These are phyloP conservation scores for Apodemus agrarius DNA, from an alignment of 2,797 vertebrate genomes.

Conservation along the genomic window DNA sequence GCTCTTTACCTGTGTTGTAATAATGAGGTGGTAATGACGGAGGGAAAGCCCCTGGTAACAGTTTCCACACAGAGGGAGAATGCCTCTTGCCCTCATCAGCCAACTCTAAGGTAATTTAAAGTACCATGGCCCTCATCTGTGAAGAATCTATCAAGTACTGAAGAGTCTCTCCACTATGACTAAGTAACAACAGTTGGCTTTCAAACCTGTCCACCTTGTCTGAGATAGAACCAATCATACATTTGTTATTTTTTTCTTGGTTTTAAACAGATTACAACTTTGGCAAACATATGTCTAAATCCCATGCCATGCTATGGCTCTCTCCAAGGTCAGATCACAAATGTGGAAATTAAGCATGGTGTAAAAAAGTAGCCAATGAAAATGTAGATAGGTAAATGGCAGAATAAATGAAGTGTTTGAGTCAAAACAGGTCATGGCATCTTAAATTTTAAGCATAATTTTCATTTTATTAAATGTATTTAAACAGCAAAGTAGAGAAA, in stretches of 20 bases:
- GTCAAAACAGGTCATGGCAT: not conserved
- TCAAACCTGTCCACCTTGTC: not conserved
- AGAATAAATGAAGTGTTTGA: not conserved
- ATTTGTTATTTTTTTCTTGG: not conserved
- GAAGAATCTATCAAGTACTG: not conserved
- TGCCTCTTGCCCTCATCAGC: not conserved
- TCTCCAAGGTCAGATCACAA: not conserved
- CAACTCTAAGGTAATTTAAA: not conserved
- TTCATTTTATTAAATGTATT: not conserved
- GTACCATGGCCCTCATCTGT: not conserved
- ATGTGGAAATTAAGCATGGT: not conserved
- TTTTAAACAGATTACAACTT: not conserved
- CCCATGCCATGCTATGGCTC: not conserved
- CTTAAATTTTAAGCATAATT: not conserved
- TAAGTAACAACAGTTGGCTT: not conserved
- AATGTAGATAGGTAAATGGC: not conserved
- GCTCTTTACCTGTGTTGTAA: not conserved
- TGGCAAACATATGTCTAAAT: not conserved
- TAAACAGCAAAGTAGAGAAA: not conserved
- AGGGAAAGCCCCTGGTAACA: not conserved
- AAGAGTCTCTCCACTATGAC: not conserved
- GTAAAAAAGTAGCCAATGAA: not conserved
- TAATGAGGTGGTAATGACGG: not conserved
- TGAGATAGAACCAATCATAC: not conserved
- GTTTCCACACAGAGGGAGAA: too few species aligned